phyloP scores from a whole-genome alignment of 2,888 invertebrate species.

The Timandra comae region DNA sequence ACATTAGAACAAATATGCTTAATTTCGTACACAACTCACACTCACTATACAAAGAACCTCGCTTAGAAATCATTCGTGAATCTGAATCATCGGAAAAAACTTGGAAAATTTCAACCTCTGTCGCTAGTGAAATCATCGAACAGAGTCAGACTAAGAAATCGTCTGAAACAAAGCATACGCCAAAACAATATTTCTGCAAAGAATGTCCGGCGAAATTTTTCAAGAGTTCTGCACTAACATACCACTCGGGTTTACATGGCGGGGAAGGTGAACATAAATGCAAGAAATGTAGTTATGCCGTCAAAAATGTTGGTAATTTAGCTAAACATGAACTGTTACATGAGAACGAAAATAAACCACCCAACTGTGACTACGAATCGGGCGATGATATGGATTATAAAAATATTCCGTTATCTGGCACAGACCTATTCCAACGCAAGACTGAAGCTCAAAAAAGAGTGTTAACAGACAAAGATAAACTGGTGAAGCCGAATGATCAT shows the following conservation, averaged over 20 bases:
- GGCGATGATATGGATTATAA: slow-evolving; percentile 67
- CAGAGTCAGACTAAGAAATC: slow-evolving; percentile 32
- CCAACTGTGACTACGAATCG: slow-evolving; percentile 63
- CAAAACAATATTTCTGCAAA: slow-evolving; percentile 72
- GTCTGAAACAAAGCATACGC: slow-evolving; percentile 43
- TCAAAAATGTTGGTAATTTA: slow-evolving; percentile 81
- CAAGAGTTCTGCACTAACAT: slow-evolving; percentile 81
- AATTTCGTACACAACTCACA: slow-evolving; percentile 80
- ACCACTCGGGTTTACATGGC: slow-evolving; percentile 82
- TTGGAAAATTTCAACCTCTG: slow-evolving; percentile 65
- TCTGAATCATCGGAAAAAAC: slow-evolving; percentile 42
- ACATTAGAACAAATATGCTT: slow-evolving; percentile 83
- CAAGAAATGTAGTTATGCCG: slow-evolving; percentile 82
- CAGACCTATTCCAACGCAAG: slow-evolving; percentile 80
- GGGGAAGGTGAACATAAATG: slow-evolving; percentile 81
- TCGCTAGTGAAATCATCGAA: slow-evolving; percentile 39
- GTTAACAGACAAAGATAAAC: slow-evolving; percentile 64
- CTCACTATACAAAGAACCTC: slow-evolving; percentile 80
- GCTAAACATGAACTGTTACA: slow-evolving; percentile 80
- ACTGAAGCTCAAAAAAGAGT: slow-evolving; percentile 76
- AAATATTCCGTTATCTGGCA: slow-evolving; percentile 79
- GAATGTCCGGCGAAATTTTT: slow-evolving; percentile 86
- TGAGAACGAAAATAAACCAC: slow-evolving; percentile 49
- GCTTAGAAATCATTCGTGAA: slow-evolving; percentile 60
- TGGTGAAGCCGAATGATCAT: slow-evolving; percentile 71